Evolutionary conservation across 2,113 vertebrate species (phyloP).

Genomic region (Azemiops feae): DNA sequence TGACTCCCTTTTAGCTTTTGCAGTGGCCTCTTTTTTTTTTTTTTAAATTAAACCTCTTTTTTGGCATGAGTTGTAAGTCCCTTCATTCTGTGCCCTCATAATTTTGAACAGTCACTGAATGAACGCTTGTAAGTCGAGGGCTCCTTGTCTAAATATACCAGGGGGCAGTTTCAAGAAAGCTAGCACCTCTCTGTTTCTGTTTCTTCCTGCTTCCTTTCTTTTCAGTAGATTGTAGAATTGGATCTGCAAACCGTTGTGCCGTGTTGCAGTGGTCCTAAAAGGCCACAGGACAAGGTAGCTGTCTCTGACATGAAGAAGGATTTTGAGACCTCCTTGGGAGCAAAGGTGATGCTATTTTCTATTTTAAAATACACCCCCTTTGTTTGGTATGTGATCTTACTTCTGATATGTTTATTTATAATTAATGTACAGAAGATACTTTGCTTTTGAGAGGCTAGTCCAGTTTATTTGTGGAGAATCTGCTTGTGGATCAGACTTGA

Average conservation of each 20-base stretch:
- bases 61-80: too few species aligned
- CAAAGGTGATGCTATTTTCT: slow-evolving; percentile 75
- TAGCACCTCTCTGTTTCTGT: neutral
- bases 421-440: neutral
- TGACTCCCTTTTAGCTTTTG: neutral
- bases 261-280: slow-evolving; percentile 95
- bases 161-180: neutral
- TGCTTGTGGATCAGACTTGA: neutral
- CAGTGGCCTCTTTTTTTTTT: neutral
- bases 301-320: slow-evolving; percentile 91
- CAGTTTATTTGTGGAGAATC: neutral
- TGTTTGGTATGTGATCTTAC: neutral
- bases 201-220: slow-evolving; percentile 2
- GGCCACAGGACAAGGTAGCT: slow-evolving; percentile 91
- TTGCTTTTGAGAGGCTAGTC: neutral
- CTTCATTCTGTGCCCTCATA: neutral
- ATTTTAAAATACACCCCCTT: neutral
- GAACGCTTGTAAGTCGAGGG: neutral
- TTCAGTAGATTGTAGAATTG: slow-evolving; percentile 78
- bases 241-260: slow-evolving; percentile 87
- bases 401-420: neutral
- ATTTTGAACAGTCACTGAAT: neutral
- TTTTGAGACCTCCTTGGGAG: slow-evolving; percentile 86
- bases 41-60: neutral
- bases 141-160: neutral